Evolutionary conservation across 2,113 vertebrate species (phyloP), one percentile per base, ranked within the genome.

Genomic region (Vulpes ferrilata): DNA sequence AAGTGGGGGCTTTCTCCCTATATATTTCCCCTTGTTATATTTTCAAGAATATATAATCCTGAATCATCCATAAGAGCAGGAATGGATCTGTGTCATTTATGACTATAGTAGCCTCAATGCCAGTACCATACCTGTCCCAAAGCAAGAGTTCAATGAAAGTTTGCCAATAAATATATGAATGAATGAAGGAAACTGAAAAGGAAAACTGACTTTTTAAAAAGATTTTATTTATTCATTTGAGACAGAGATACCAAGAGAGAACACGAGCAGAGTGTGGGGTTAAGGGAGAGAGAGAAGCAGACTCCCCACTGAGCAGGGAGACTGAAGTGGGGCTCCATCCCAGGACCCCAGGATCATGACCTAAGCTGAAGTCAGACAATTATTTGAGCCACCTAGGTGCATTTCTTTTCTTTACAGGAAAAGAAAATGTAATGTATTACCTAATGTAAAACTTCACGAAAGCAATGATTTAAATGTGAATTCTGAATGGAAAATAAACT

Each of bases 371-470:
- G 43, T 43, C 6, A 43, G 43, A 43, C 43, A 43, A 43, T 43
- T 43, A 43, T 43, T 43, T 43, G 43, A 43, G 43, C 43, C 6
- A 43, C 43, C 43, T 43, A 43, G 43, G 43, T 43, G 43, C 43
- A 43, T 43, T 43, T 43, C 43, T 43, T 43, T 43, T 43, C 43
- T 43, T 82, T 73, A 82, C 10, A 89, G 30, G 23, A 30, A 73
- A 55, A 83, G 7, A 74, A 94, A 89, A 85, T 53, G 35, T 16
- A 57, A 96, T 62, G 92, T 62, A 8, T 96, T 69, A 62, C 12
- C 25, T 64, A 76, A 19, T n/a, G 11, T 69, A 78, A 60, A 78
- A 25, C 3, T 38, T 85, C 5, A 79, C 79, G n/a, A 93, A 62
- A 84, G 12, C 53, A 85, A 62, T 79, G 20, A 7, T 79, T 69